phyloP scores from a whole-genome alignment of 2,797 vertebrate species.

The Arctocebus calabarensis region DNA sequence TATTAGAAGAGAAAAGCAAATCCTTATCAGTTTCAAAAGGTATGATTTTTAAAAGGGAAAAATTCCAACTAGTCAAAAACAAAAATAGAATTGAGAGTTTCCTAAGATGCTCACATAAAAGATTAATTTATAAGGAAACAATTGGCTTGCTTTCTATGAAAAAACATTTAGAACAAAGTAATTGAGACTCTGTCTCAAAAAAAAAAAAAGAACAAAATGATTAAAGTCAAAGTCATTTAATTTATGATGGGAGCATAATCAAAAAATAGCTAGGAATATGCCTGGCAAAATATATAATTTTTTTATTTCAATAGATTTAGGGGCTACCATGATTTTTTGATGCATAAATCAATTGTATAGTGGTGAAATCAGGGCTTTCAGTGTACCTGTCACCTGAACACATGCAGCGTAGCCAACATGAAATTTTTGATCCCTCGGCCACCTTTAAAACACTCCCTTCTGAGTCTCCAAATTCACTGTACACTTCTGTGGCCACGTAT shows the following conservation, averaged over 20 bases:
- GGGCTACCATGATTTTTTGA: too few relatives aligned
- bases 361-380: too few relatives aligned
- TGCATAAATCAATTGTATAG: too few relatives aligned
- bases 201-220: neutral
- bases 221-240: neutral
- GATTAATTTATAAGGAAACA: neutral
- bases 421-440: too few relatives aligned
- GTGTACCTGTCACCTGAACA: too few relatives aligned
- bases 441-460: too few relatives aligned
- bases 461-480: too few relatives aligned
- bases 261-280: neutral
- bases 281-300: neutral
- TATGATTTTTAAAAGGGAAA: neutral
- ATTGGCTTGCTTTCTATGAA: neutral
- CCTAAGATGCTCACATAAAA: neutral
- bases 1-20: neutral
- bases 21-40: neutral
- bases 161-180: neutral
- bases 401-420: too few relatives aligned
- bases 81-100: neutral
- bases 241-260: neutral
- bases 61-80: neutral
- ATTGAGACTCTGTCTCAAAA: neutral
- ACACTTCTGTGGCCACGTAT: too few relatives aligned
- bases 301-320: neutral